Percentiles rank a stretch among this genome's conserved stretches.
Conservation (phyloP, 1,140 invertebrate genomes). For the Proales similis region DNA sequence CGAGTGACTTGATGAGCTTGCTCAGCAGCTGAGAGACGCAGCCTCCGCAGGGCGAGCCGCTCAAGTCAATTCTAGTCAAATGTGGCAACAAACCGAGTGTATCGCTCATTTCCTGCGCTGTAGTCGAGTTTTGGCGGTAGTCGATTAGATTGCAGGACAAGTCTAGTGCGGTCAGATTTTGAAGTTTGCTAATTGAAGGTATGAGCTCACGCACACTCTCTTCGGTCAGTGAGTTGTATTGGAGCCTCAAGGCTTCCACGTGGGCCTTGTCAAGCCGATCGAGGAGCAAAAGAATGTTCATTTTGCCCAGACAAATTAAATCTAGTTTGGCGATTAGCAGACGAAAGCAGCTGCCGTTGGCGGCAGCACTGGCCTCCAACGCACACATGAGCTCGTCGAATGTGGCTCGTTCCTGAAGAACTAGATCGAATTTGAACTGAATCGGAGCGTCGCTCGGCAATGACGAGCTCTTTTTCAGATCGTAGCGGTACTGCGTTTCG, state of each 20-base stretch:
- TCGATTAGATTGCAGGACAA: conserved; percentile 37
- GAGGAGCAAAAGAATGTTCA: conserved; percentile 9
- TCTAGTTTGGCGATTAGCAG: conserved; percentile 36
- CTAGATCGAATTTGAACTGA: conserved; percentile 34
- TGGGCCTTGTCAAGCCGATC: conserved; percentile 19
- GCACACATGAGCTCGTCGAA: conserved; percentile 29
- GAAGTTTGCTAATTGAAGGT: conserved; percentile 7
- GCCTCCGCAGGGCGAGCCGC: conserved; percentile 17
- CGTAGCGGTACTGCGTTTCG: neutral
- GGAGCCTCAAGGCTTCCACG: conserved; percentile 25
- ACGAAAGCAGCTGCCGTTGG: conserved; percentile 6
- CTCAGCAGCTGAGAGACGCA: conserved; percentile 9
- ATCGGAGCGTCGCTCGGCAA: conserved; percentile 19
- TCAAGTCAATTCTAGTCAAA: conserved; percentile 25
- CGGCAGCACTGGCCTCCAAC: conserved; percentile 5
- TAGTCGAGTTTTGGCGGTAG: conserved; percentile 10
- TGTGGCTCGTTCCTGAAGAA: conserved; percentile 18
- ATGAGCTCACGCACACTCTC: conserved; percentile 21
- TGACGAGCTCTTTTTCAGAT: conserved; percentile 22
- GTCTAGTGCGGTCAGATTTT: conserved; percentile 12
- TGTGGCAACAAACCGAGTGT: neutral
- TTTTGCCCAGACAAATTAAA: conserved; percentile 24
- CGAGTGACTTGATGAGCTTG: neutral
- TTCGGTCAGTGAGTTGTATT: conserved; percentile 35
- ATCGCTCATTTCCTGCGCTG: neutral